phyloP scores from a whole-genome alignment of 2,113 vertebrate species.

The Geococcyx californianus region DNA sequence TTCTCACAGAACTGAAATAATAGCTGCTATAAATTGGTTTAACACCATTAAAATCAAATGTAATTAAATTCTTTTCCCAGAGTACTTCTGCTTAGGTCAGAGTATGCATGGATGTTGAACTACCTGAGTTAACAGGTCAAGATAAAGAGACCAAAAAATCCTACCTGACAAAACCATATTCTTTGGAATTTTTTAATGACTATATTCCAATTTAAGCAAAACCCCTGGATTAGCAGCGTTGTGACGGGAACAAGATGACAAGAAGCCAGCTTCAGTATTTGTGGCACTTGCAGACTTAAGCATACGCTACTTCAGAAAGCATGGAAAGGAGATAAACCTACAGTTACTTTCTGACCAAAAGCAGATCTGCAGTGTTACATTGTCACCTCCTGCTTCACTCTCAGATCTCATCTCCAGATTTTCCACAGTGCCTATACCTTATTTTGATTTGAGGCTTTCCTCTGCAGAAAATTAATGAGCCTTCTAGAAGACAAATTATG shows the following conservation, averaged over 20 bases:
- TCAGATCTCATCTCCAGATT: neutral
- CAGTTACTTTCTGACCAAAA: accelerated
- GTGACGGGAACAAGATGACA: neutral
- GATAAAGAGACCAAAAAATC: neutral
- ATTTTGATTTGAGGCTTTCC: neutral
- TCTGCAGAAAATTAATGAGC: neutral
- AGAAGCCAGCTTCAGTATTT: neutral
- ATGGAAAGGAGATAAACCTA: neutral
- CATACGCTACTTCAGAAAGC: neutral
- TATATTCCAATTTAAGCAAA: neutral
- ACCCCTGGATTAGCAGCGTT: neutral
- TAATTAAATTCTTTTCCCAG: neutral
- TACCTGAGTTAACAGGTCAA: neutral
- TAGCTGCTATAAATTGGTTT: neutral
- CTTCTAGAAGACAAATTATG: neutral
- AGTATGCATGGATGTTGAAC: neutral
- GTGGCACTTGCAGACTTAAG: neutral
- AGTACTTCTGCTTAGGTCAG: neutral
- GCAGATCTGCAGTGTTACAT: neutral
- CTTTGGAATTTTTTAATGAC: neutral
- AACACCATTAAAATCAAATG: neutral
- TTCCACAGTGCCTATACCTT: neutral
- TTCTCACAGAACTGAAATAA: neutral
- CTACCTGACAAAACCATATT: neutral
- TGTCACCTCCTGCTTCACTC: neutral